phyloP scores from a whole-genome alignment of 2,113 vertebrate genomes.

The Saimiri boliviensis region DNA sequence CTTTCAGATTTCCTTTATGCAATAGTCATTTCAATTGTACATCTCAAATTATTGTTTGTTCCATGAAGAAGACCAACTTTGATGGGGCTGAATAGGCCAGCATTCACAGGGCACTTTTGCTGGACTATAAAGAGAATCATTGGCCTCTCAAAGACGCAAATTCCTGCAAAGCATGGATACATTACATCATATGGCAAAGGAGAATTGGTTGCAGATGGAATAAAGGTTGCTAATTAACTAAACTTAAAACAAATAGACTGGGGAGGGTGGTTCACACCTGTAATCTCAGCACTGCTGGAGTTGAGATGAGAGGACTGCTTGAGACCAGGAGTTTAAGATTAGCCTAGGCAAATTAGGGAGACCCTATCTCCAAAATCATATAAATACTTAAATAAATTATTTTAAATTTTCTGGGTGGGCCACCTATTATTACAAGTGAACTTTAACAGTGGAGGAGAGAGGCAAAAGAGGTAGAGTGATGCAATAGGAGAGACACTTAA shows the following conservation, averaged over 20 bases:
- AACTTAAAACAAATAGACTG: background rate
- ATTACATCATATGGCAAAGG: background rate
- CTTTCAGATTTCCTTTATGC: background rate
- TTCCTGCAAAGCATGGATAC: background rate
- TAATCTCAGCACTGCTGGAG: too few relatives aligned
- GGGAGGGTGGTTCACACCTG: too few relatives aligned
- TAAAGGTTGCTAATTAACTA: background rate
- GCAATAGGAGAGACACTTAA: background rate
- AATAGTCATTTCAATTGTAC: background rate
- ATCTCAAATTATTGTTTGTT: background rate
- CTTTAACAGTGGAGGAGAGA: background rate
- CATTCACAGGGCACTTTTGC: background rate
- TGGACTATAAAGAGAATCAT: background rate
- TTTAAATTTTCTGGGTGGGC: background rate
- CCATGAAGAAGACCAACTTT: background rate
- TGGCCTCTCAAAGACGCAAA: background rate
- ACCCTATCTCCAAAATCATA: too few relatives aligned
- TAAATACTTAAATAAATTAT: background rate
- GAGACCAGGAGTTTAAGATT: too few relatives aligned
- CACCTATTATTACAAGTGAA: background rate
- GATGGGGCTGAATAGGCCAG: background rate
- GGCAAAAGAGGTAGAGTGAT: background rate
- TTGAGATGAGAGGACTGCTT: too few relatives aligned
- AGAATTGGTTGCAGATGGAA: background rate
- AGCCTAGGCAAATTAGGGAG: too few relatives aligned